A percentile compares a stretch with the other conserved stretches of the same genome.
Evolutionary conservation across 2,888 invertebrate species (phyloP).

Genomic region (Drosophila koepferae): DNA sequence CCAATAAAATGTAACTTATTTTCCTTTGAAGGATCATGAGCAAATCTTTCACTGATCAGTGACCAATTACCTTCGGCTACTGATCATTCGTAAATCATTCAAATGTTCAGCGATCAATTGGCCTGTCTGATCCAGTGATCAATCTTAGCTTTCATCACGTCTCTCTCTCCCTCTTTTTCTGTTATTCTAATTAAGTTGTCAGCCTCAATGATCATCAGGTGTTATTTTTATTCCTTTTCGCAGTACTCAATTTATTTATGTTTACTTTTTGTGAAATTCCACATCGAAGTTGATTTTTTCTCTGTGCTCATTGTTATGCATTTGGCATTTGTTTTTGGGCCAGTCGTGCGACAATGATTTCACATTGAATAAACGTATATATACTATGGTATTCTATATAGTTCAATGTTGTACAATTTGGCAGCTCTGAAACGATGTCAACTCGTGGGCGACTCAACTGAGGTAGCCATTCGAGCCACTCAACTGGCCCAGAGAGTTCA

Average conservation of each 20-base stretch:
- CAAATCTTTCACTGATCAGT: not conserved
- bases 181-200: slow-evolving; percentile 33
- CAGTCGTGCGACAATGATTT: slow-evolving; percentile 66
- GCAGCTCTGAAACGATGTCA: slow-evolving; percentile 51
- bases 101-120: slow-evolving; percentile 23
- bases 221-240: slow-evolving; percentile 21
- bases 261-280: slow-evolving; percentile 66
- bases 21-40: not conserved
- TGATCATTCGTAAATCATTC: not conserved
- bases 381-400: slow-evolving; percentile 59
- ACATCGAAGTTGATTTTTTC: slow-evolving; percentile 2
- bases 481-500: slow-evolving; percentile 53
- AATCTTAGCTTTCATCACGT: slow-evolving; percentile 29
- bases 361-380: slow-evolving; percentile 31
- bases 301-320: slow-evolving; percentile 62
- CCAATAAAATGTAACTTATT: not conserved
- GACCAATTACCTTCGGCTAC: not conserved
- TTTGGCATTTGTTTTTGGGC: slow-evolving; percentile 48
- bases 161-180: not conserved
- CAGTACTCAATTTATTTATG: slow-evolving; percentile 47
- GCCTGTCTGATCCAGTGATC: slow-evolving; percentile 25
- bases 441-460: slow-evolving; percentile 42
- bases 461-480: slow-evolving; percentile 6
- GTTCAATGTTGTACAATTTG: slow-evolving; percentile 68
- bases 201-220: slow-evolving; percentile 27